These are phyloP conservation scores for Lota lota DNA, from an alignment of 2,113 vertebrate species.

Conservation along the genomic window DNA sequence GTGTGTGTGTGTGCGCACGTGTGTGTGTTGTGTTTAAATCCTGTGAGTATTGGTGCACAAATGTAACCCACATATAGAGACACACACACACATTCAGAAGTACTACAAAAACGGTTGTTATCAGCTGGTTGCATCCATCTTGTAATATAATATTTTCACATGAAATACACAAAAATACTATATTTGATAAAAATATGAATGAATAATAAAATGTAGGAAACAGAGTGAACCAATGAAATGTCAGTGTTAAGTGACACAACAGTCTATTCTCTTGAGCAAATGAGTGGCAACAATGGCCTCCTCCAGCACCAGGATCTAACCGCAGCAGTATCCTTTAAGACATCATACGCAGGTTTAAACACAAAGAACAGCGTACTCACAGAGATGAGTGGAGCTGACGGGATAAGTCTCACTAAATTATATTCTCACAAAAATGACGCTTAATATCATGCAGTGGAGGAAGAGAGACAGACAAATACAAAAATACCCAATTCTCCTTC, in stretches of 20 bases:
- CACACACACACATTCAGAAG: neutral
- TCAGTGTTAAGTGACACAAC: slow-evolving; percentile 11
- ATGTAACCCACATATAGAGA: neutral
- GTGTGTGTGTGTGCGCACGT: neutral
- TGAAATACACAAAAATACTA: neutral
- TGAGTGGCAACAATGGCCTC: slow-evolving; percentile 26
- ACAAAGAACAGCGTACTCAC: slow-evolving; percentile 69
- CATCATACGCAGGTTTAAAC: slow-evolving; percentile 63
- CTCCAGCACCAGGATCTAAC: slow-evolving; percentile 14
- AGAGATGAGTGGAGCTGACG: slow-evolving; percentile 61
- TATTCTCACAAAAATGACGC: slow-evolving; percentile 66
- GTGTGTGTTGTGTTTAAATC: neutral
- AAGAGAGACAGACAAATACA: slow-evolving; percentile 43
- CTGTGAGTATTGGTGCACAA: too few relatives aligned
- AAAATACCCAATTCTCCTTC: slow-evolving; percentile 28
- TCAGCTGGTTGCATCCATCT: too few relatives aligned
- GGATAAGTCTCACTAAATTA: slow-evolving; percentile 64
- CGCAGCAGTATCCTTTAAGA: slow-evolving; percentile 29
- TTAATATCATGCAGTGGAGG: slow-evolving; percentile 56
- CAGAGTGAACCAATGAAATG: neutral
- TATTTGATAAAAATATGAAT: neutral
- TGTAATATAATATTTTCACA: neutral
- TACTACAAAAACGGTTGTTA: too few relatives aligned
- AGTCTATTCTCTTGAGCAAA: slow-evolving; percentile 9
- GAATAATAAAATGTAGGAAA: neutral